phyloP scores from a whole-genome alignment of 2,113 vertebrate genomes.

The Gavialis gangeticus region DNA sequence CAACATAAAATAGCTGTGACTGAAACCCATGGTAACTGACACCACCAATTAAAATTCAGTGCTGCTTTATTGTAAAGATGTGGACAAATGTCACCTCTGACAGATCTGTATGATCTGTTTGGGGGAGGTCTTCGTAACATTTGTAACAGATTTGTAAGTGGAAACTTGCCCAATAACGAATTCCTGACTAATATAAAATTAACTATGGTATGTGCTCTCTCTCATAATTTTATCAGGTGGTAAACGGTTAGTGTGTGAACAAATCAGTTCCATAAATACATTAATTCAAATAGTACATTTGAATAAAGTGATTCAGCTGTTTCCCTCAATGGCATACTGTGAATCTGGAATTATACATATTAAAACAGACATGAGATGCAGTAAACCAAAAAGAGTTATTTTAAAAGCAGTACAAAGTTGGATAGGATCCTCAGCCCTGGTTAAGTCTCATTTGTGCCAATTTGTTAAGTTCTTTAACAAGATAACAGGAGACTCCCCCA shows the following conservation, averaged over 20 bases:
- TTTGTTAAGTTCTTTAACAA: not conserved
- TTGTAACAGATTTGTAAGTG: not conserved
- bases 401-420: not conserved
- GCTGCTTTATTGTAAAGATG: not conserved
- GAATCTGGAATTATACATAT: not conserved
- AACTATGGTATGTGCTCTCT: not conserved
- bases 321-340: not conserved
- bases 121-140: not conserved
- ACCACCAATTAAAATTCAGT: fast-evolving
- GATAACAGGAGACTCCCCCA: not conserved
- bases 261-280: not conserved
- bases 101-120: not conserved
- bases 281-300: not conserved
- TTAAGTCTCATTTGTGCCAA: not conserved
- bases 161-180: not conserved
- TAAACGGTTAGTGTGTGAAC: not conserved
- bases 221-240: not conserved
- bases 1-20: not conserved
- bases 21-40: not conserved
- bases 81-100: not conserved
- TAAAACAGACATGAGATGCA: not conserved
- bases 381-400: not conserved
- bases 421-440: not conserved
- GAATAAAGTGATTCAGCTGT: not conserved
- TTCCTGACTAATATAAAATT: not conserved